Base-by-base conservation (phyloP, 2,888 invertebrate genomes). In the Oscheius sp. region DNA sequence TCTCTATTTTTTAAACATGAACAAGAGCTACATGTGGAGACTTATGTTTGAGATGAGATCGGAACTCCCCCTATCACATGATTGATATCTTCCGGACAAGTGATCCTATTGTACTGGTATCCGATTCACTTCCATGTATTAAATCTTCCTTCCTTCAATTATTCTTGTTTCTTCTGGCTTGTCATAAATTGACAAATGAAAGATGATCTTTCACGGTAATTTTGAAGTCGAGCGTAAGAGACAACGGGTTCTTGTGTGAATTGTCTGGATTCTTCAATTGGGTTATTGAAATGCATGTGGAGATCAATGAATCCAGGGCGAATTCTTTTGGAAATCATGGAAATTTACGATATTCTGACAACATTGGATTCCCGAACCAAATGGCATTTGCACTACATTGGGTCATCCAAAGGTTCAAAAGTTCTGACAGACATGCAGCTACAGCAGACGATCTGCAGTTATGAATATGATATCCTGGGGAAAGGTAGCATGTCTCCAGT, bases 1-100 rank as follows among this genome's bases (percentile, higher is more conserved):
- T 46, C 74, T 86, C 13, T 86, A 83, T 71, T 86, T 85, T 70
- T 72, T 85, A 21, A 84, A 84, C 45, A 84, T 85, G 79, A 79
- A 75, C 73, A 84, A 86, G 46, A 81, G 79, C 27, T 72, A 73
- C 23, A 82, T 86, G 78, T 85, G 82, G 81, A 81, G 75, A 66
- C 53, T 80, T n/a, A 84, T 86, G 82, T 85, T 85, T 68, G 83
- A 84, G 52, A 75, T 77, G 74, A 72, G 76, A 29, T 69, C 74
- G 0, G 80, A 80, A 35, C 59, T 82, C 16, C 82, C 82, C 18
- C 58, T 81, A 12, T 75, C 81, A 12, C 21, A 52, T 21, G 70
- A 70, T 59, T 70, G n/a, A 69, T 16, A 13, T 7, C 35, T 9
- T 9, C 9, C 35, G 35, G 5, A 3, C 35, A 35, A 35, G 35